Evolutionary conservation across 2,797 vertebrate genomes (phyloP).

Genomic region (Botia kubotai): DNA sequence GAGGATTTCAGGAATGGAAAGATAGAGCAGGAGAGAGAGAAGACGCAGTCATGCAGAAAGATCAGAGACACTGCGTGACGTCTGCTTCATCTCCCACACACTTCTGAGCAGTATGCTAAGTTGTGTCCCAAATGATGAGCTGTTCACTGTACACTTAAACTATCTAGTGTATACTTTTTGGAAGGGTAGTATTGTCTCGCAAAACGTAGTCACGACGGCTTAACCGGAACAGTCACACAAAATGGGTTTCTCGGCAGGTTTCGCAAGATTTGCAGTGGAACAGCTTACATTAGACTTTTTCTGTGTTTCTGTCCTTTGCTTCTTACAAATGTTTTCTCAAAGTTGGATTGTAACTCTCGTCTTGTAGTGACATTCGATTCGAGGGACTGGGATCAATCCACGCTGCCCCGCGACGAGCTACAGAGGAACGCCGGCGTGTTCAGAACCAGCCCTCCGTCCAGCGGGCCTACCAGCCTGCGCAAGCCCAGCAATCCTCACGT

Average conservation of each 20-base stretch:
- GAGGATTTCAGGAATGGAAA: neutral
- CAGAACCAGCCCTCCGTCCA: constrained; percentile 62
- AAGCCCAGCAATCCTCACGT: constrained; percentile 74
- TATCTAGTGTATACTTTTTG: too few relatives aligned
- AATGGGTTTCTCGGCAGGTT: too few relatives aligned
- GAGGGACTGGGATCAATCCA: constrained; percentile 81
- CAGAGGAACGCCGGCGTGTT: constrained; percentile 37
- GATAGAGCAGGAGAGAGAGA: neutral
- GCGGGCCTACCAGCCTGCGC: constrained; percentile 66
- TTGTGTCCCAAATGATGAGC: too few relatives aligned
- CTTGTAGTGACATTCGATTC: constrained; percentile 89
- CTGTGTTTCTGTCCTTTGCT: too few relatives aligned
- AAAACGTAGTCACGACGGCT: too few relatives aligned
- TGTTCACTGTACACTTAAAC: too few relatives aligned
- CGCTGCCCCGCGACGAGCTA: constrained; percentile 73
- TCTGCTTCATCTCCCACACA: constrained; percentile 1
- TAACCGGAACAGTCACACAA: too few relatives aligned
- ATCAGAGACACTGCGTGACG: neutral
- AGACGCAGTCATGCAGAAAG: constrained; percentile 22
- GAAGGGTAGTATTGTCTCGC: too few relatives aligned
- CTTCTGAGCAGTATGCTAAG: too few relatives aligned
- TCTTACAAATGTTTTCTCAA: neutral
- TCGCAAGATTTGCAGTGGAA: too few relatives aligned
- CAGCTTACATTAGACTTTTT: too few relatives aligned
- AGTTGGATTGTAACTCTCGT: constrained; percentile 7